phyloP scores from a whole-genome alignment of 2,113 vertebrate genomes.

The Amblyopsis rosae region DNA sequence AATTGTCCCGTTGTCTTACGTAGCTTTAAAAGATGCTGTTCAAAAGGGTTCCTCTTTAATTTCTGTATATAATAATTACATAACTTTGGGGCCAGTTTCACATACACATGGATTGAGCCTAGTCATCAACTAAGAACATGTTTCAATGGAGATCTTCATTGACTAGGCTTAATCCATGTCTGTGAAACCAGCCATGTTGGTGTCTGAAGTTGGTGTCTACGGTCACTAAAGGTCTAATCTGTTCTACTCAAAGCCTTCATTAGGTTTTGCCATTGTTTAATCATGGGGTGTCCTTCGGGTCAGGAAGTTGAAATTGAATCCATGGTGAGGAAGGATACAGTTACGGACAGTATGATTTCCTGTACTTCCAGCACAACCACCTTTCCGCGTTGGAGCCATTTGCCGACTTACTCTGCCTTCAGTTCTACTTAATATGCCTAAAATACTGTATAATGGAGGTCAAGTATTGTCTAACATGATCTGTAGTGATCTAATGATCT shows the following conservation, averaged over 20 bases:
- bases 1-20: no score
- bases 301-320: slow-evolving; percentile 42
- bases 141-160: no score
- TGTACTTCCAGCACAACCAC: slow-evolving; percentile 24
- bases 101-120: no score
- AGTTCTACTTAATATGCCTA: slow-evolving; percentile 9
- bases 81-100: no score
- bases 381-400: slow-evolving; percentile 19
- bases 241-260: background rate
- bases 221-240: background rate
- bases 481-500: background rate
- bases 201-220: no score
- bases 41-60: no score
- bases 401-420: slow-evolving; percentile 17
- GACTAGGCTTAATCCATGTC: no score
- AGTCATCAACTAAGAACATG: no score
- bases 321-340: slow-evolving; percentile 32
- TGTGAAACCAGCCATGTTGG: no score
- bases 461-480: background rate
- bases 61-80: background rate
- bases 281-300: slow-evolving; percentile 3
- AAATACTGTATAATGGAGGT: background rate
- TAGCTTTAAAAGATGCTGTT: no score
- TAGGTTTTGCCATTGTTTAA: slow-evolving; percentile 22
- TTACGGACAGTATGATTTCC: slow-evolving; percentile 54